Evolutionary conservation across 2,888 invertebrate genomes (phyloP), one percentile per base, ranked within the genome.

Genomic region (Bhutanitis thaidina): DNA sequence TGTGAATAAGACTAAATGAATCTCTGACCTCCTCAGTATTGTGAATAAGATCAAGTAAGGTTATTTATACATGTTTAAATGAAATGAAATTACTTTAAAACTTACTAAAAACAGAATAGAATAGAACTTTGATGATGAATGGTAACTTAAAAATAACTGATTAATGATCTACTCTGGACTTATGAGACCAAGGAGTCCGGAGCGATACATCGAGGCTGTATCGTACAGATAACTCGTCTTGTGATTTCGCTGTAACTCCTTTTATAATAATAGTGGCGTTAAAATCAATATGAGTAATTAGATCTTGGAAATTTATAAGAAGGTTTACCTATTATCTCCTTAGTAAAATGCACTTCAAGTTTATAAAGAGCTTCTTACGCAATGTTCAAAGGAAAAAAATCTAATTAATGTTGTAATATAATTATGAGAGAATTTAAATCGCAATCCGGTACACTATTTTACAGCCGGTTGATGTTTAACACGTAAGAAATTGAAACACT

Each of bases 151-250:
- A 68, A 65, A 65, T 67, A 68, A 68, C 65, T 65, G 61, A 47
- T 43, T 14, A 39, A 58, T 60, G 68, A 67, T 62, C 64, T 68
- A 68, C 68, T 68, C 61, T 65, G 65, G 67, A 57, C 58, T 62
- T 57, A n/a, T 49, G 48, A 49, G 43, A 57, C 58, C 8, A 12
- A 32, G 53, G 49, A 56, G 46, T 55, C 51, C 57, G 49, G 53
- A 55, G 54, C 51, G 27, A 43, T 30, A 41, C 46, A 1, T 32
- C 51, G 40, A 29, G 30, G 41, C 36, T 41, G 36, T 37, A 40
- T 39, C 44, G 40, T 44, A 55, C 55, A 55, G 53, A 46, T 57
- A 54, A 56, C 61, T 61, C 57, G 54, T 15, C 39, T 15, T 14
- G 38, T 27, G 35, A 41, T 30, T n/a, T 7, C 1, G 15, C 8